These are phyloP conservation scores for Macrocentrus cingulum DNA, from an alignment of 1,140 invertebrate species.

Conservation along the genomic window DNA sequence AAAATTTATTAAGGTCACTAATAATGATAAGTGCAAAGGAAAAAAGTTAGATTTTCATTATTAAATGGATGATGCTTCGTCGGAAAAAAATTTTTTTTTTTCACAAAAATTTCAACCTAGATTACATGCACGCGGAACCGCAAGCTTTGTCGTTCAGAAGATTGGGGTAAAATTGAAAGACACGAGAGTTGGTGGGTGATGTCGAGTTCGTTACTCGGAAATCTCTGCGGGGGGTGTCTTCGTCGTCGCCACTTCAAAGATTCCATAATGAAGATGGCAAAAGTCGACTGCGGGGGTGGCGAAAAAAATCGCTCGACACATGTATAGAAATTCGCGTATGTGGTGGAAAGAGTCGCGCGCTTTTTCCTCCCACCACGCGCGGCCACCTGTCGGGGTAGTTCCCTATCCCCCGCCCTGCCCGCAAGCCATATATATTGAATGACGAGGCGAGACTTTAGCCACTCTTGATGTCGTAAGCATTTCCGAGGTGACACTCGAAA, in stretches of 20 bases:
- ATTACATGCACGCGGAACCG: no score
- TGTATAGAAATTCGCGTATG: no score
- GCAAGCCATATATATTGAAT: slow-evolving; percentile 39
- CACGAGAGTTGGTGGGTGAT: background rate
- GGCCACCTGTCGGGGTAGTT: slow-evolving; percentile 3
- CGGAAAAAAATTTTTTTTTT: no score
- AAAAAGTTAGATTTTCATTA: no score
- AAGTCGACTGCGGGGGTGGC: background rate
- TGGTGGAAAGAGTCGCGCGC: slow-evolving; percentile 1
- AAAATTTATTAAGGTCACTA: no score
- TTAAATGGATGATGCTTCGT: no score
- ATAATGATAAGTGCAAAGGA: no score
- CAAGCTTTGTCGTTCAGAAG: background rate
- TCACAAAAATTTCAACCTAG: no score
- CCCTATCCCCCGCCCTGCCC: slow-evolving; percentile 30
- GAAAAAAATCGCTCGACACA: background rate
- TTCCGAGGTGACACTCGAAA: slow-evolving; percentile 15
- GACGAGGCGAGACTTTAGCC: slow-evolving; percentile 28
- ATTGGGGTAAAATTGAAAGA: slow-evolving; percentile 10
- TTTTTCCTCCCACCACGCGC: slow-evolving; percentile 6
- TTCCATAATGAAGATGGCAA: slow-evolving; percentile 14
- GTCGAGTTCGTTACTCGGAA: slow-evolving; percentile 4
- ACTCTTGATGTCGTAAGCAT: slow-evolving; percentile 41
- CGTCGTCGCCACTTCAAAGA: background rate
- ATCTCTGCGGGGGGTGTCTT: background rate